These are phyloP conservation scores for Cottoperca gobio DNA, from an alignment of 2,797 vertebrate species.

Conservation along the genomic window DNA sequence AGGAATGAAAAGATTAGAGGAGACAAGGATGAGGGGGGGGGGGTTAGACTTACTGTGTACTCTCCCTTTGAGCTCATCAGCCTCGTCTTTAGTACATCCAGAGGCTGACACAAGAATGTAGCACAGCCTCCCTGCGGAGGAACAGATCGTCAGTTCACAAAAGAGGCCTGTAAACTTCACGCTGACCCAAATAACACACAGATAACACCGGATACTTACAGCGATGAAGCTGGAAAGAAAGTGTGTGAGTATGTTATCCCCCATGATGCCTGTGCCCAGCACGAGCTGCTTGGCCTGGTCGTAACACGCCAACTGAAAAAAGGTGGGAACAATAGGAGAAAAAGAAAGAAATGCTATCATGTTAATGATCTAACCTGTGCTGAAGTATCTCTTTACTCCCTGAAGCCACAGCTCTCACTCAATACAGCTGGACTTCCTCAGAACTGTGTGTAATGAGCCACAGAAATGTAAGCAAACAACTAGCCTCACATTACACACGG, in stretches of 20 bases:
- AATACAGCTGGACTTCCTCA: not conserved
- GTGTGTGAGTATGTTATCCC: conserved; percentile 93
- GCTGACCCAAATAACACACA: not conserved
- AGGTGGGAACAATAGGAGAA: not conserved
- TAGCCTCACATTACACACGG: not conserved
- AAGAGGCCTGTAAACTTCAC: not conserved
- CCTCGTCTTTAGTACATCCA: conserved; percentile 96
- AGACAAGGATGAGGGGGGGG: not conserved
- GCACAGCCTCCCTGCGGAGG: conserved; percentile 92
- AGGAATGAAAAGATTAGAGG: not conserved
- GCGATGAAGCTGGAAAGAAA: conserved; percentile 96
- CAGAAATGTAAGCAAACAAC: not conserved
- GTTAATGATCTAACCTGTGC: not conserved
- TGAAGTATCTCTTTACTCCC: not conserved
- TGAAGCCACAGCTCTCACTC: not conserved
- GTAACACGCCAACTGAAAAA: conserved; percentile 91
- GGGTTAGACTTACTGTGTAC: conserved; percentile 86
- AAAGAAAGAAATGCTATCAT: not conserved
- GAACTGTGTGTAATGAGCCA: not conserved
- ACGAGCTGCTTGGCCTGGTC: conserved; percentile 98
- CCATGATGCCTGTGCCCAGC: conserved; percentile 88
- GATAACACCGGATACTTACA: conserved; percentile 82
- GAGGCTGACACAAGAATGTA: conserved; percentile 95
- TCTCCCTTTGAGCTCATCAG: conserved; percentile 97
- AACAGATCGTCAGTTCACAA: conserved; percentile 1